phyloP scores from a whole-genome alignment of 2,888 invertebrate genomes.

The Trilocha varians region DNA sequence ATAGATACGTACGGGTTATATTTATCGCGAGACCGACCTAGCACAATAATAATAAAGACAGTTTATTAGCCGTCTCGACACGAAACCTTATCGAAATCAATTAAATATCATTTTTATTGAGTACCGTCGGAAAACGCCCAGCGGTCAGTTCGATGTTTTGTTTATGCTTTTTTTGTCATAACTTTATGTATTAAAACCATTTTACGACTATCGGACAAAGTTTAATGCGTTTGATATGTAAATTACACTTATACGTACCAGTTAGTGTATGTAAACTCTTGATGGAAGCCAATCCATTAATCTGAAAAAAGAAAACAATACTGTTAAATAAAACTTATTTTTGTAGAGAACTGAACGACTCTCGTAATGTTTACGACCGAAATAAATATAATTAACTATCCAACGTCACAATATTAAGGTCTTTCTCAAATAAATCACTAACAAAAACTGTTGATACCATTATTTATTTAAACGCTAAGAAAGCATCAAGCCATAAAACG shows the following conservation, averaged over 20 bases:
- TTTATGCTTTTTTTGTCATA: conserved; percentile 40
- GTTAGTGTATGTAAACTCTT: conserved; percentile 37
- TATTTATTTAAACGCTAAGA: conserved; percentile 63
- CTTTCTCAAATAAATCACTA: conserved; percentile 51
- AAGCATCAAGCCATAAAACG: conserved; percentile 63
- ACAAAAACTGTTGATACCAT: conserved; percentile 60
- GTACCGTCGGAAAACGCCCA: conserved; percentile 54
- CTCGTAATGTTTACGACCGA: conserved; percentile 28
- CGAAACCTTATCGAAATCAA: conserved; percentile 64
- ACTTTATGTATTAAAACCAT: conserved; percentile 26
- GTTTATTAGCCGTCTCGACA: conserved; percentile 65
- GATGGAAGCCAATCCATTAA: conserved; percentile 35
- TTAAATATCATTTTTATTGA: conserved; percentile 72
- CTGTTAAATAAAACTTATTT: conserved; percentile 17
- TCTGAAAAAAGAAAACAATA: conserved; percentile 36
- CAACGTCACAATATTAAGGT: conserved; percentile 39
- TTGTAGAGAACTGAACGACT: conserved; percentile 11
- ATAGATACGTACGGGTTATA: conserved; percentile 27
- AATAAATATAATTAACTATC: conserved; percentile 38
- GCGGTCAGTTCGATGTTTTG: conserved; percentile 40
- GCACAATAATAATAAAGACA: conserved; percentile 65
- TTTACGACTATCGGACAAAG: conserved; percentile 33
- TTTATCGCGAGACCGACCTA: conserved; percentile 53
- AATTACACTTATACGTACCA: conserved; percentile 29
- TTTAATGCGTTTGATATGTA: conserved; percentile 15